Percentiles rank a stretch among this genome's conserved stretches.
Conservation (phyloP, 2,113 vertebrate species). For the Brachionichthys hirsutus region DNA sequence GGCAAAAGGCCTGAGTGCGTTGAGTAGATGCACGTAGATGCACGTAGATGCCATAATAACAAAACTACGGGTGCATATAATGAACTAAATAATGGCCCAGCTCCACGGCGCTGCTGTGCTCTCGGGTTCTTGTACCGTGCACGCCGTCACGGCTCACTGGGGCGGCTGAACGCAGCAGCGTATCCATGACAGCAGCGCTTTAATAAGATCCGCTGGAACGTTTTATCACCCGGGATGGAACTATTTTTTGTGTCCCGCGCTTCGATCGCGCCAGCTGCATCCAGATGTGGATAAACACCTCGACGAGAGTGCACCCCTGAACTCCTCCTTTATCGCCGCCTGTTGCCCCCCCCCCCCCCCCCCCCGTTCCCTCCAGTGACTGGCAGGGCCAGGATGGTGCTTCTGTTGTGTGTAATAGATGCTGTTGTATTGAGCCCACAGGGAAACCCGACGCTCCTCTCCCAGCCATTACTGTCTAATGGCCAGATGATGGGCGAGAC, state of each 20-base stretch:
- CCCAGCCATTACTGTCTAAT: constrained; percentile 80
- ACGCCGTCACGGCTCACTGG: neutral
- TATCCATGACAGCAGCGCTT: constrained; percentile 9
- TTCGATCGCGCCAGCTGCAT: neutral
- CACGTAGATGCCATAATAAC: neutral
- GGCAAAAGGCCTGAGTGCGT: no score
- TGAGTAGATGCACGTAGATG: neutral
- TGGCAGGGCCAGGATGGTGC: constrained; percentile 75
- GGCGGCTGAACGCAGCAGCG: constrained; percentile 1
- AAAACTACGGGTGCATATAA: constrained; percentile 8
- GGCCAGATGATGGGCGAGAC: constrained; percentile 79
- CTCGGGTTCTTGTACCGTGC: constrained; percentile 11
- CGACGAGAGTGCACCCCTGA: constrained; percentile 23
- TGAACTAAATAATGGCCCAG: constrained; percentile 5
- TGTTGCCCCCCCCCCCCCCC: constrained; percentile 33
- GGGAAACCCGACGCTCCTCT: constrained; percentile 79
- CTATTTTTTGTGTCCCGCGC: neutral
- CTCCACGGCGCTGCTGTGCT: neutral
- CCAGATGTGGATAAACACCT: neutral
- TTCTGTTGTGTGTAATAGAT: constrained; percentile 81
- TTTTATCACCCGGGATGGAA: neutral
- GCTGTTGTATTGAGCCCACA: constrained; percentile 77
- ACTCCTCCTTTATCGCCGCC: constrained; percentile 27
- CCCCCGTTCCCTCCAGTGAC: constrained; percentile 58
- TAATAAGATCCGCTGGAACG: neutral